phyloP scores from a whole-genome alignment of 2,797 vertebrate species.

The Ataeniobius toweri region DNA sequence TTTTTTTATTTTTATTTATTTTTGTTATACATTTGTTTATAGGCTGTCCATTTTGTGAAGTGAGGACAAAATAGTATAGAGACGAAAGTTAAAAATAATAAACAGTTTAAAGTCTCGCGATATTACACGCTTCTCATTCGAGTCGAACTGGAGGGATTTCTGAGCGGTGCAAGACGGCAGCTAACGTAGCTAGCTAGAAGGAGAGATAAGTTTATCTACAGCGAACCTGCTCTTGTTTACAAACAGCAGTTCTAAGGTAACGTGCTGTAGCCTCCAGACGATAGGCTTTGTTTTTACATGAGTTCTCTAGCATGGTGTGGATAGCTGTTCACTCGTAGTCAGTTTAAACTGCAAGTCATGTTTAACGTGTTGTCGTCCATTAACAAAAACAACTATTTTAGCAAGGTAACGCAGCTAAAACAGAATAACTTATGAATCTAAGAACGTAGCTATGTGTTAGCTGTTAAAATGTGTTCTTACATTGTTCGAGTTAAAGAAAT shows the following conservation, averaged over 20 bases:
- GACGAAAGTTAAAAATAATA: neutral
- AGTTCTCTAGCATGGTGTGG: neutral
- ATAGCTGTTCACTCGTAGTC: too few relatives aligned
- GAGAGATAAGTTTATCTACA: constrained; percentile 3
- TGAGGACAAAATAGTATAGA: too few relatives aligned
- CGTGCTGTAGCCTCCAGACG: accelerated
- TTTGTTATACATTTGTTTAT: too few relatives aligned
- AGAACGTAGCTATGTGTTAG: neutral
- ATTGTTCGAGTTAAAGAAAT: neutral
- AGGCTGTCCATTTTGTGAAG: too few relatives aligned
- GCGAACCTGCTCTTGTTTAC: neutral
- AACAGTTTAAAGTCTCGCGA: constrained; percentile 31
- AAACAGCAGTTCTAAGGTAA: constrained; percentile 30
- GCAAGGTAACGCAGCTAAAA: neutral
- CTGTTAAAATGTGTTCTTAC: neutral
- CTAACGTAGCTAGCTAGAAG: constrained; percentile 24
- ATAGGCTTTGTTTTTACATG: neutral
- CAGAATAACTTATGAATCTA: neutral
- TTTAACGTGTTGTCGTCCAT: neutral
- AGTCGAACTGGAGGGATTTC: constrained; percentile 63
- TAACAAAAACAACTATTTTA: neutral
- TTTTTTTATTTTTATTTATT: too few relatives aligned
- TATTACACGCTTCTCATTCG: constrained; percentile 18
- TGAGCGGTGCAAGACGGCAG: neutral
- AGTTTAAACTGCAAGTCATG: neutral